Percentiles rank a stretch among this genome's conserved stretches.
Conservation (phyloP, 2,888 invertebrate species). For the Polydrusus tereticollis region DNA sequence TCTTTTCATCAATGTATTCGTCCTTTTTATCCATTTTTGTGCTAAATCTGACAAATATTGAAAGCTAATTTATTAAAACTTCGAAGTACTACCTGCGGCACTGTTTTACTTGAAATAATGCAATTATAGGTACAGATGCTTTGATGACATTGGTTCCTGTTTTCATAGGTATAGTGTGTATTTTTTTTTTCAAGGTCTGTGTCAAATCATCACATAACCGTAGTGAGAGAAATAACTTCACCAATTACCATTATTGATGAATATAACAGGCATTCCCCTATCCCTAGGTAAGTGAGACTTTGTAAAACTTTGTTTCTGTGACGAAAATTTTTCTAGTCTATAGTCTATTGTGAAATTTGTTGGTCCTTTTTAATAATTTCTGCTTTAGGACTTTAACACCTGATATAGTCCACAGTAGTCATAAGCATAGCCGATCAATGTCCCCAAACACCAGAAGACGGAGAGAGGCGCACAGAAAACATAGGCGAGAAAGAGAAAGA, state of each 20-base stretch:
- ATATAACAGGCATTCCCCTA: conserved; percentile 46
- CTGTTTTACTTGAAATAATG: too few species aligned
- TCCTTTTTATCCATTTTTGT: too few species aligned
- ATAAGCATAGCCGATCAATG: conserved; percentile 58
- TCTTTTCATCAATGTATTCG: too few species aligned
- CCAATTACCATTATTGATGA: conserved; percentile 60
- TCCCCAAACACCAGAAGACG: conserved; percentile 59
- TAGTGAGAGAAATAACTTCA: conserved; percentile 53
- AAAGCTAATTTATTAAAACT: too few species aligned
- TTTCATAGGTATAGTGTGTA: background rate
- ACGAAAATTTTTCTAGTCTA: background rate
- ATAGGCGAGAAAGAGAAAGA: conserved; percentile 67
- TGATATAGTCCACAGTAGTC: conserved; percentile 40
- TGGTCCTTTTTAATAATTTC: background rate
- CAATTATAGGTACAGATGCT: too few species aligned
- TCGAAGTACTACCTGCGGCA: too few species aligned
- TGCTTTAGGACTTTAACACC: conserved; percentile 36
- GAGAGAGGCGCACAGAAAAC: conserved; percentile 66
- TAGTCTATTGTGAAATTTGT: too few species aligned
- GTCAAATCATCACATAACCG: conserved; percentile 40
- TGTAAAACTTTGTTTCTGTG: background rate
- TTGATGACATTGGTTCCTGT: too few species aligned
- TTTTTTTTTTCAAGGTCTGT: conserved; percentile 33
- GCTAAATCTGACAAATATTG: too few species aligned
- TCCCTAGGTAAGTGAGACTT: conserved; percentile 33